Base-by-base conservation (phyloP, 2,797 vertebrate genomes). In the Brachyrhaphis roseni region DNA sequence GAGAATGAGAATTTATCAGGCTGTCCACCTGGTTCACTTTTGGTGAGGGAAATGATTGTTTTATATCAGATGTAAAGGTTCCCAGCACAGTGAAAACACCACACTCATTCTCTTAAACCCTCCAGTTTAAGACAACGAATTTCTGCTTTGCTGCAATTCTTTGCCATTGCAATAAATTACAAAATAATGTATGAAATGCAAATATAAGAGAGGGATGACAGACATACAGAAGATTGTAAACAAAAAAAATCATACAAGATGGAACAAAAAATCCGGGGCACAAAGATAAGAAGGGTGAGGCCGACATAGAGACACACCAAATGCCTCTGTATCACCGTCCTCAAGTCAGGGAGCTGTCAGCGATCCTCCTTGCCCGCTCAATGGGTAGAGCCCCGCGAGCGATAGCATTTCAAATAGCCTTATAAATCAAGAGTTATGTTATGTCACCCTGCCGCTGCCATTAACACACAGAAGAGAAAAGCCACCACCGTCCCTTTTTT, bases 391-490 rank as follows among this genome's bases (percentile, higher is more conserved):
- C 86, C 91, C 93, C 90, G 77, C 88, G 11, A 95, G 93, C 93
- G 59, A 93, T 93, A 90, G 91, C 89, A 91, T 95, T 94, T 95
- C 92, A 93, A 94, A 93, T 94, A 95, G 93, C 91, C 89, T 90
- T 93, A 95, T 96, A 95, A 95, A 96, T 95, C 95, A 95, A 91
- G 82, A 93, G 92, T 94, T 93, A 92, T 95, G 93, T 95, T 92
- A 92, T 94, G 93, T 94, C 95, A 94, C 90, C 90, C 87, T 89
- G 91, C 86, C 91, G 91, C 89, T 87, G 90, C 93, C 93, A 94
- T 95, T 95, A 95, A 94, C 88, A 92, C 91, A 89, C 84, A 89
- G 72, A 89, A 85, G 87, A 91, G 90, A 93, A 94, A 92, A 93
- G 28, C 82, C 83, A 92, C 88, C 84, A 87, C 57, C 0, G 6